These are phyloP conservation scores for Mythimna pallens DNA, from an alignment of 2,888 invertebrate genomes.

Conservation along the genomic window DNA sequence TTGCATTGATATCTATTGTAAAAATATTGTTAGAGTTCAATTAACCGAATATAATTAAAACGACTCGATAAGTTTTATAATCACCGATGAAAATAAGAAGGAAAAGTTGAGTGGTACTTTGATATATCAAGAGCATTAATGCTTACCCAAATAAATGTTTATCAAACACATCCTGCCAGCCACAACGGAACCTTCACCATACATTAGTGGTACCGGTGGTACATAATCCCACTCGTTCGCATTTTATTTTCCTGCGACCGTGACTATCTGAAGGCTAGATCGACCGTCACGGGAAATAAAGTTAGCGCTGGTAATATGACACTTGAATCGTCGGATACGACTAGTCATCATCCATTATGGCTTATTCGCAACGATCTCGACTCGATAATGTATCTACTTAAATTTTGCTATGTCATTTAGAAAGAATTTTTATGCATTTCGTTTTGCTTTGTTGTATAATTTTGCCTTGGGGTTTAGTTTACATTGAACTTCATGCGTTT, in stretches of 20 bases:
- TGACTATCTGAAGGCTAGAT: slow-evolving; percentile 71
- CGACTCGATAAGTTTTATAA: not conserved
- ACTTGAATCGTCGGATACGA: slow-evolving; percentile 69
- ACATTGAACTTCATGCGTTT: slow-evolving; percentile 28
- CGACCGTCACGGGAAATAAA: slow-evolving; percentile 73
- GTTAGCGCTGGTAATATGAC: slow-evolving; percentile 75
- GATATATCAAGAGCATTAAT: not conserved
- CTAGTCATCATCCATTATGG: slow-evolving; percentile 80
- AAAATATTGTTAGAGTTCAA: slow-evolving; percentile 29
- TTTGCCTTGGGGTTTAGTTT: slow-evolving; percentile 29
- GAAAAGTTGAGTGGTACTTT: not conserved
- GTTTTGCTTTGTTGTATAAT: slow-evolving; percentile 47
- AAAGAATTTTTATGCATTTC: slow-evolving; percentile 61
- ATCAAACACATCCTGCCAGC: not conserved
- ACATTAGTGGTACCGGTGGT: slow-evolving; percentile 19
- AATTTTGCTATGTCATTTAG: slow-evolving; percentile 72
- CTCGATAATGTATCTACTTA: slow-evolving; percentile 69
- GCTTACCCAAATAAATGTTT: slow-evolving; percentile 14
- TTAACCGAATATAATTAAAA: slow-evolving; percentile 14
- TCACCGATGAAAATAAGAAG: not conserved
- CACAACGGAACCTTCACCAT: slow-evolving; percentile 43
- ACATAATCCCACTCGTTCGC: slow-evolving; percentile 45
- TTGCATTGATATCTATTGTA: slow-evolving; percentile 9
- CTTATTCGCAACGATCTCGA: slow-evolving; percentile 72
- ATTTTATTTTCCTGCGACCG: slow-evolving; percentile 68